These are phyloP conservation scores for Aspiorhynchus laticeps DNA, from an alignment of 2,113 vertebrate genomes.

Conservation along the genomic window DNA sequence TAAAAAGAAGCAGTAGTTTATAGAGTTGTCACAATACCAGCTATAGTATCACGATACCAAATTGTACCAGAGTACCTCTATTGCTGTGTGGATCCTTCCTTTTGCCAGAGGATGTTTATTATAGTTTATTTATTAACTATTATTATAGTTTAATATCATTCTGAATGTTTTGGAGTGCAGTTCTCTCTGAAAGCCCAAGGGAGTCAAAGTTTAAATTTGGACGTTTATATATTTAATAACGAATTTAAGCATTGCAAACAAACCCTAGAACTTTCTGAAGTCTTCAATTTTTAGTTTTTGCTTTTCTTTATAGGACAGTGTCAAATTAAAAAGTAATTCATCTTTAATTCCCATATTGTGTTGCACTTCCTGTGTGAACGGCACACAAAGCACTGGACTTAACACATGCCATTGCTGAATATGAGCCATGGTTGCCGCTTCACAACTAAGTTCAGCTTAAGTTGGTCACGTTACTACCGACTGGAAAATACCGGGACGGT, in stretches of 20 bases:
- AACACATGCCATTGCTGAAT: neutral
- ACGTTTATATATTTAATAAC: neutral
- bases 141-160: neutral
- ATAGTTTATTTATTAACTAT: neutral
- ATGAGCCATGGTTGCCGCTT: neutral
- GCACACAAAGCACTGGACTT: neutral
- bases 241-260: neutral
- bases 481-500: neutral
- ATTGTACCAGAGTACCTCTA: neutral
- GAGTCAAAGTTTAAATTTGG: neutral
- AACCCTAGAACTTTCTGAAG: neutral
- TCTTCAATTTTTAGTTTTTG: neutral
- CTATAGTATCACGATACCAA: neutral
- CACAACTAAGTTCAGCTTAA: neutral
- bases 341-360: neutral
- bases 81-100: neutral
- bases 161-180: neutral
- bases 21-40: constrained; percentile 5
- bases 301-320: neutral
- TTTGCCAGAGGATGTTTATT: neutral
- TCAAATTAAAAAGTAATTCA: neutral
- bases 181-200: neutral
- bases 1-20: neutral
- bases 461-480: neutral
- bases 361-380: neutral